phyloP scores from a whole-genome alignment of 1,140 invertebrate genomes.

The Heliconius hermathena region DNA sequence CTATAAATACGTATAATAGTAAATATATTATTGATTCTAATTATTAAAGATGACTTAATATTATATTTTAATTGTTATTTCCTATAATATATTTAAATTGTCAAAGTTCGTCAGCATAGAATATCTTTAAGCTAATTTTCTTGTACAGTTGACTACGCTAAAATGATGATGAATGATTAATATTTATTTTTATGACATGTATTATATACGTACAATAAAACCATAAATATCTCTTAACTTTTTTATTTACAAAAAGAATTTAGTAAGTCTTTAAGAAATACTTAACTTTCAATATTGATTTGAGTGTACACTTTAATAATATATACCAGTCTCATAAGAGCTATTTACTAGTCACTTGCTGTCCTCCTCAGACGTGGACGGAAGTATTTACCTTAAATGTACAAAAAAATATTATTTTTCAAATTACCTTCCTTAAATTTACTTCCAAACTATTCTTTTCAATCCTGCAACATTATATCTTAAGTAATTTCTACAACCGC shows the following conservation, averaged over 20 bases:
- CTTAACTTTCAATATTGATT: constrained; percentile 5
- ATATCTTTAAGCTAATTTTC: no score
- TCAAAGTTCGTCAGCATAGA: no score
- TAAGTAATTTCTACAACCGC: no score
- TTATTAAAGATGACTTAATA: no score
- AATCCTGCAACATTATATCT: background rate
- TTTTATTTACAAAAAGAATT: background rate
- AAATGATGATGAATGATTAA: no score
- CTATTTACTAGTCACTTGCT: constrained; percentile 14
- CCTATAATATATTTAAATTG: no score
- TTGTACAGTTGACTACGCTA: no score
- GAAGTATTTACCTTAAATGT: background rate
- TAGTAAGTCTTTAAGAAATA: background rate
- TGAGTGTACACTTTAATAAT: constrained; percentile 16
- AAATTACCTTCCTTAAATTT: background rate
- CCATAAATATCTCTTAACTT: background rate
- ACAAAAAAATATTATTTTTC: background rate
- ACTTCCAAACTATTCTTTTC: background rate
- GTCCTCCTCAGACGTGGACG: background rate
- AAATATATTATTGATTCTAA: no score
- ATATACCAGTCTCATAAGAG: constrained; percentile 17
- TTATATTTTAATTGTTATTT: no score
- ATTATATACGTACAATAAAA: background rate
- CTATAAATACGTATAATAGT: no score
- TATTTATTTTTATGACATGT: no score